phyloP scores from a whole-genome alignment of 2,888 invertebrate species.

The Megastigmus dorsalis region DNA sequence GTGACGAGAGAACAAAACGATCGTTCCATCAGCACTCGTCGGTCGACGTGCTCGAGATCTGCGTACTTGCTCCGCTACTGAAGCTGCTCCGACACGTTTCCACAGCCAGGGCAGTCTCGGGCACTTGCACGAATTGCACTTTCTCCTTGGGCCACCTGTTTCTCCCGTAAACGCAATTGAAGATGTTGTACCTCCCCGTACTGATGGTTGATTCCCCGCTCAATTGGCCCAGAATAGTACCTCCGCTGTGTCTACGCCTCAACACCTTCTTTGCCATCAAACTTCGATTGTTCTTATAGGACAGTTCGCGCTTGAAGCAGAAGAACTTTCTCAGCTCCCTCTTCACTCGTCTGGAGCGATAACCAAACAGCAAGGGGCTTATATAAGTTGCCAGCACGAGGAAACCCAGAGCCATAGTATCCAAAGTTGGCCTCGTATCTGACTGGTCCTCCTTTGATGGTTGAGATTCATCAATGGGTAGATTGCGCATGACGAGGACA shows the following conservation, averaged over 20 bases:
- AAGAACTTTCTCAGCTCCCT: conserved; percentile 77
- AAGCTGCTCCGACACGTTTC: conserved; percentile 79
- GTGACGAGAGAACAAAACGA: neutral
- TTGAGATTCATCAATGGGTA: conserved; percentile 45
- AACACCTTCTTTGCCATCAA: conserved; percentile 75
- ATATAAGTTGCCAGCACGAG: conserved; percentile 80
- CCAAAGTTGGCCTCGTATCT: conserved; percentile 66
- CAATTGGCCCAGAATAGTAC: conserved; percentile 53
- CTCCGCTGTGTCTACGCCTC: conserved; percentile 68
- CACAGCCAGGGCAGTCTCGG: conserved; percentile 77
- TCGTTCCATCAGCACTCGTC: conserved; percentile 72
- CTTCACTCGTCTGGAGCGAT: conserved; percentile 82
- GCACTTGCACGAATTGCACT: conserved; percentile 77
- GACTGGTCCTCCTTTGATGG: conserved; percentile 59
- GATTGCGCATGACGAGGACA: conserved; percentile 75
- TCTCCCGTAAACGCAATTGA: conserved; percentile 71
- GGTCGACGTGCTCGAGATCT: conserved; percentile 79
- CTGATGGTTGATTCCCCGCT: conserved; percentile 51
- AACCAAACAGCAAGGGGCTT: conserved; percentile 86
- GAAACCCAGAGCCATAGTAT: conserved; percentile 66
- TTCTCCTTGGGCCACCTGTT: conserved; percentile 70
- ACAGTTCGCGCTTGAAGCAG: conserved; percentile 71
- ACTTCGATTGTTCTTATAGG: conserved; percentile 72
- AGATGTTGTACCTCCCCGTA: conserved; percentile 69
- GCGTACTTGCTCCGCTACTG: conserved; percentile 80